Evolutionary conservation across 2,888 invertebrate genomes (phyloP), one percentile per base, ranked within the genome.

Genomic region (Diloba caeruleocephala): DNA sequence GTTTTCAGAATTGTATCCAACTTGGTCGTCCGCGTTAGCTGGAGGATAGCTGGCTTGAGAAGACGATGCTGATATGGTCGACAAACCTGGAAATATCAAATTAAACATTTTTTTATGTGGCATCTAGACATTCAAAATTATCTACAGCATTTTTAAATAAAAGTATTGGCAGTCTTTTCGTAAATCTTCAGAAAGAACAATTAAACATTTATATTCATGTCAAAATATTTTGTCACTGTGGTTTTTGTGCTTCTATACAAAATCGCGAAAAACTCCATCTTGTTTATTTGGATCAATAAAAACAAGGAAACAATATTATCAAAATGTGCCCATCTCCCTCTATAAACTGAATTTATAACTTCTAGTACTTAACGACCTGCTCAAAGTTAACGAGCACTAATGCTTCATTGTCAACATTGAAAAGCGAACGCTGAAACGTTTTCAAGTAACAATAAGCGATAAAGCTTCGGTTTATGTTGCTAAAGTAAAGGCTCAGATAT

Each of bases 1-100:
- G 41, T 90, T 89, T 5, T 90, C 90, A 1, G 79, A 79, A 49
- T 82, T 88, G 66, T 92, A 92, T 0, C 82, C 84, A 0, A 78
- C 78, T 25, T 86, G 89, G 76, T 97, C 97, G 49, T 97, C 97
- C 37, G 95, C 94, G 72, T 96, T 96, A 48, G 96, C 94, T 76
- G 76, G 95, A 56, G 85, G 92, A 49, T 90, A 93, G 74, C 92
- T 92, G 19, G 92, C 93, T 72, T 93, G 93, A 21, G 92, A 92
- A 0, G 93, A 93, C 0, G 88, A 74, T 0, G 93, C 91, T 17
- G 93, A 93, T 0, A 95, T 81, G 5, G 94, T 94, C 1, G 95
- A 95, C 69, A 95, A 92, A 3, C 95, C 95, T 79, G 94, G 82
- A 21, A 21, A 21, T 7, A 21, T 21, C 5, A 21, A 21, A 21